These are phyloP conservation scores for Fregata magnificens DNA, from an alignment of 2,113 vertebrate genomes.

Conservation along the genomic window DNA sequence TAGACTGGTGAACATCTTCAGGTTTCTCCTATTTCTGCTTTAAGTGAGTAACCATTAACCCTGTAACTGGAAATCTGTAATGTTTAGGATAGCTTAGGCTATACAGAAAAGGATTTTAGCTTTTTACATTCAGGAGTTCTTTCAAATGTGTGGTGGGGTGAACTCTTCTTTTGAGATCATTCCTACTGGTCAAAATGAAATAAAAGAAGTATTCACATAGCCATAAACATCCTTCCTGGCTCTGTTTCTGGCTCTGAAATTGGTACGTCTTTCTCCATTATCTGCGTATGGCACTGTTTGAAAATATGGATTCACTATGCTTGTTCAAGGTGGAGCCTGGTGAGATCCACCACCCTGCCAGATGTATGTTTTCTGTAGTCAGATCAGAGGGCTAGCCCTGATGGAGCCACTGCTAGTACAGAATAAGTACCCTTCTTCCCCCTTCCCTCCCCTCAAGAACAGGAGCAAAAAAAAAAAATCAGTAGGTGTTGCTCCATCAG, in stretches of 20 bases:
- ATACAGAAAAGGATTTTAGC: background rate
- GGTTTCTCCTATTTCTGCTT: background rate
- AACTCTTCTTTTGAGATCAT: background rate
- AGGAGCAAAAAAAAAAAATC: fast-evolving
- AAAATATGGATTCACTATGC: background rate
- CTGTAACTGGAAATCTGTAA: background rate
- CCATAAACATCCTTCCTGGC: background rate
- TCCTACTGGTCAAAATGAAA: background rate
- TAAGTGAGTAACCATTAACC: background rate
- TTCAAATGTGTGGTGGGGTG: background rate
- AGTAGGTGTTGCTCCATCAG: background rate
- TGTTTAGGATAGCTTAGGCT: background rate
- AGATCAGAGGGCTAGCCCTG: background rate
- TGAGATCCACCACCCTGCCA: background rate
- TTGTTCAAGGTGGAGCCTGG: background rate
- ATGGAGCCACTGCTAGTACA: background rate
- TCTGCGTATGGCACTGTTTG: background rate
- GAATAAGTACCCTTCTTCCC: background rate
- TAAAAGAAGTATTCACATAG: background rate
- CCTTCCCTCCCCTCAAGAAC: background rate
- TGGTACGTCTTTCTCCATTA: background rate
- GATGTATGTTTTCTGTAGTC: background rate
- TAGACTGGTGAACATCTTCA: background rate
- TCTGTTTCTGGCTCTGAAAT: background rate
- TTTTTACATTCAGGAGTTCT: background rate